Base-by-base conservation (phyloP, 2,888 invertebrate genomes). In the Cheiracanthium punctorium region DNA sequence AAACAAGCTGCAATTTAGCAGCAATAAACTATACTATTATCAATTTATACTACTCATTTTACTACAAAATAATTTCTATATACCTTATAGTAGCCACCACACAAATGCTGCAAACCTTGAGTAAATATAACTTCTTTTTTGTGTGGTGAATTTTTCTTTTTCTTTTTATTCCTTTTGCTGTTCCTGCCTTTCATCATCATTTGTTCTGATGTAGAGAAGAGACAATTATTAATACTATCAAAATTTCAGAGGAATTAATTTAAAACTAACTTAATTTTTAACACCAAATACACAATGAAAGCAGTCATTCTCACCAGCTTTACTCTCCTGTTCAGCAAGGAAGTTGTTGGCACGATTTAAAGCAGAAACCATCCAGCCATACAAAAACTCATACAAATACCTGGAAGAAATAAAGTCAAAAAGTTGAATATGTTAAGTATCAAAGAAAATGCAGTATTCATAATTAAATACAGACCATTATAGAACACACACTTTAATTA, bases 341-440 rank as follows among this genome's bases (percentile, higher is more conserved):
- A 97, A 94, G 30, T 95, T 95, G 90, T 98, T 97, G 0, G 98
- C 98, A 87, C 98, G 94, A 0, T 96, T 95, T 58, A 98, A 92
- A 0, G 98, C 96, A 0, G 98, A 98, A 1, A 97, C 95, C 87
- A 98, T 93, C 96, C 98, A 98, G 8, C 97, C 97, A 92, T 96
- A 98, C 2, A 98, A 93, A 91, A 97, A 96, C 93, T 98, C 98
- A 92, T 97, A 97, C 32, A 98, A 93, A 92, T 98, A 97, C 95
- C 95, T 95, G 90, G 32, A 37, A n/a, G n/a, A n/a, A n/a, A n/a
- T n/a, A n/a, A n/a, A n/a, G n/a, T 24, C 17, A 28, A 14, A 24
- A 20, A 20, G 17, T 2, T 33, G 24, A 30, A 14, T 29, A 69
- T 70, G 24, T 4, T 1, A 70, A 41, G 7, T n/a, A 70, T n/a